Conservation (phyloP, 2,797 vertebrate genomes). For the Emydoidea blandingii region DNA sequence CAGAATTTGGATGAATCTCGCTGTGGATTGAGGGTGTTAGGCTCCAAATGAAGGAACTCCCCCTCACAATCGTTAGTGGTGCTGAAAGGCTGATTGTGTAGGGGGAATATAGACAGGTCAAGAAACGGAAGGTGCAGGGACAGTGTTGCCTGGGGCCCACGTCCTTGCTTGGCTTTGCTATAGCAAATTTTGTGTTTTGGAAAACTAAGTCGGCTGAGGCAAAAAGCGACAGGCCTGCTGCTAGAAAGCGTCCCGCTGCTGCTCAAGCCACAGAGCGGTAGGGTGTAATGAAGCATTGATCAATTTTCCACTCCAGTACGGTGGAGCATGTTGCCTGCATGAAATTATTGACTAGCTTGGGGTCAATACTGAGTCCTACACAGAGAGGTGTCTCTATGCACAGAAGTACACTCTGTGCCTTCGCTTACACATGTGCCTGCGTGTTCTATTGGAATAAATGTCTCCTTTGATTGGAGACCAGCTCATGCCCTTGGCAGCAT, state of each 20-base stretch:
- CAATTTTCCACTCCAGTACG: not conserved
- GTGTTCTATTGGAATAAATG: not conserved
- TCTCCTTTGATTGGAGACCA: not conserved
- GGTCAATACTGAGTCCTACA: not conserved
- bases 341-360: not conserved
- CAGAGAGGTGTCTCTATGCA: not conserved
- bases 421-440: not conserved
- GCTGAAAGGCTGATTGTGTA: rapidly evolving
- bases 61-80: not conserved
- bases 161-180: not conserved
- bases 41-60: not conserved
- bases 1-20: not conserved
- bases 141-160: not conserved
- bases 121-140: not conserved
- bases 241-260: not conserved
- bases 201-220: not conserved
- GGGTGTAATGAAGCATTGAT: not conserved
- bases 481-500: not conserved
- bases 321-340: not conserved
- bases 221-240: rapidly evolving
- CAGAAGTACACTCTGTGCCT: not conserved
- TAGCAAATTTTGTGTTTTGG: not conserved
- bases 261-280: rapidly evolving
- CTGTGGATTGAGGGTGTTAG: not conserved
- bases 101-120: not conserved